Percentiles rank a stretch among this genome's conserved stretches.
Conservation (phyloP, 2,797 vertebrate species). For the Tolypeutes matacus region DNA sequence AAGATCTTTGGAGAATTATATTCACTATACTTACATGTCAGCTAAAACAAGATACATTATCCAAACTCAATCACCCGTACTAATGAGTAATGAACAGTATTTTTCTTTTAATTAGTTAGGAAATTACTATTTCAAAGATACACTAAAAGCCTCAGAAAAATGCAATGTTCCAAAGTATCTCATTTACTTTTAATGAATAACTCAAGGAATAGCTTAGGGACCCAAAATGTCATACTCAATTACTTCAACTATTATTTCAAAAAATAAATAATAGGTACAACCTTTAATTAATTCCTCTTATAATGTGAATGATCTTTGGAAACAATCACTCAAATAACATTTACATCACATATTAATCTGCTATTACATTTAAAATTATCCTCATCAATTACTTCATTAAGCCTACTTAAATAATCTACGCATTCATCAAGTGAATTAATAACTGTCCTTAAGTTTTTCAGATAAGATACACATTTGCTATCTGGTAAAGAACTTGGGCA, state of each 20-base stretch:
- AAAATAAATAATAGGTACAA: conserved; percentile 37
- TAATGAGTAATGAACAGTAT: conserved; percentile 19
- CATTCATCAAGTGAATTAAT: conserved; percentile 38
- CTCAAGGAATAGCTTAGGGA: conserved; percentile 5
- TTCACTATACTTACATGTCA: neutral
- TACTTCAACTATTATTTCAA: conserved; percentile 13
- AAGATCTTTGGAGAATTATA: neutral
- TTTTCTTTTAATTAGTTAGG: conserved; percentile 18
- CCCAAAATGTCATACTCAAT: neutral
- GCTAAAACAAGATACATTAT: conserved; percentile 17
- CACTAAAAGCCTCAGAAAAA: neutral
- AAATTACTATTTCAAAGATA: conserved; percentile 30
- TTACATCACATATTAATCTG: conserved; percentile 34
- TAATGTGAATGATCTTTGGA: conserved; percentile 41
- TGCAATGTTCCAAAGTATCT: neutral
- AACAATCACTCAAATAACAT: conserved; percentile 29
- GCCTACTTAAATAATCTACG: conserved; percentile 44
- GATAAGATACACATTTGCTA: conserved; percentile 95
- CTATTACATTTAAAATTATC: conserved; percentile 17
- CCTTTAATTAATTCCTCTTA: conserved; percentile 50
- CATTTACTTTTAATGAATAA: neutral
- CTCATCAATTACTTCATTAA: conserved; percentile 26
- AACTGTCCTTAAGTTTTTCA: conserved; percentile 29
- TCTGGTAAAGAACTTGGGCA: conserved; percentile 95
- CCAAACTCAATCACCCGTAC: conserved; percentile 1